Evolutionary conservation across 2,113 vertebrate genomes (phyloP).

Genomic region (Rhagologus leucostigma): DNA sequence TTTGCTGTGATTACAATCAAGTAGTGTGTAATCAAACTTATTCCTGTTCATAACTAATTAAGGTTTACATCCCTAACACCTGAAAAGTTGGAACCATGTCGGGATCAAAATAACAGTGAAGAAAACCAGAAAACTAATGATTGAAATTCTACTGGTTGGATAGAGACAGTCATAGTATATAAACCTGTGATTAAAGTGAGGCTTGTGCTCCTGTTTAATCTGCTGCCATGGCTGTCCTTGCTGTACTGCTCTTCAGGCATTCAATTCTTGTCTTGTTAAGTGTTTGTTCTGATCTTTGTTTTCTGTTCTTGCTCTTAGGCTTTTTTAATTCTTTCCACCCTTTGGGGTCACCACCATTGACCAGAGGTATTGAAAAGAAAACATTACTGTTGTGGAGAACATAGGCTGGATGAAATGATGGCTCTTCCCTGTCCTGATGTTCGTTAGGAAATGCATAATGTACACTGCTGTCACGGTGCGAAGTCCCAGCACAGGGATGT

Average conservation of each 20-base stretch:
- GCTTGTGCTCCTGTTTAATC: background rate
- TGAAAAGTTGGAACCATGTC: background rate
- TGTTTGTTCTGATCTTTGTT: background rate
- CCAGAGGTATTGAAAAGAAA: background rate
- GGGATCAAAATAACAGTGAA: background rate
- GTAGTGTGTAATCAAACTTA: background rate
- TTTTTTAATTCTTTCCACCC: background rate
- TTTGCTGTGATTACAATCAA: background rate
- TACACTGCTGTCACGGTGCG: background rate
- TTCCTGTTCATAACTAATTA: background rate
- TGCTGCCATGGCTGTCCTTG: background rate
- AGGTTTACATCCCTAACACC: background rate
- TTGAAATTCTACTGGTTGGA: background rate
- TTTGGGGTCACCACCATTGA: background rate
- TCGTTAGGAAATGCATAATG: background rate
- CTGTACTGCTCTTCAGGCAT: background rate
- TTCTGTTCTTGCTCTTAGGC: background rate
- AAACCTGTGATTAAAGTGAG: background rate
- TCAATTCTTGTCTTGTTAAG: background rate
- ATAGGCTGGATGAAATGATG: background rate
- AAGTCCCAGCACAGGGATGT: background rate
- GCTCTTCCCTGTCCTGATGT: background rate
- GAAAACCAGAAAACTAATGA: background rate
- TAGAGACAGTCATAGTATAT: background rate
- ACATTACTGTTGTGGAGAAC: background rate